These are phyloP conservation scores for Sebastes paucispinis DNA, from an alignment of 2,797 vertebrate genomes.

Conservation along the genomic window DNA sequence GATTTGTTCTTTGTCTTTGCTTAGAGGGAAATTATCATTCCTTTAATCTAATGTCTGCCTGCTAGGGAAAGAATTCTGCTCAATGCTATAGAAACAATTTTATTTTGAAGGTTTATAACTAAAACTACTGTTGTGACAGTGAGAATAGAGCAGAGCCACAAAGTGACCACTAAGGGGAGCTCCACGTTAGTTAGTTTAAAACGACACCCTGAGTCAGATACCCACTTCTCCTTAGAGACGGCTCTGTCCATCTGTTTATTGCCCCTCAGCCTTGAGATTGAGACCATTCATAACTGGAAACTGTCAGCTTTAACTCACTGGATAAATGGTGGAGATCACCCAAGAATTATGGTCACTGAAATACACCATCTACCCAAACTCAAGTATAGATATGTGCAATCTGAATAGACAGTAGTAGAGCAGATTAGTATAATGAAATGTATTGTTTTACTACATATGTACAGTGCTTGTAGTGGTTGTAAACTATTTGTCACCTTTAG, in stretches of 20 bases:
- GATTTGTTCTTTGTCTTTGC: too few relatives aligned
- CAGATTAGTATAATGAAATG: not conserved
- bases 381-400: not conserved
- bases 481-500: not conserved
- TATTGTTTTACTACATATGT: not conserved
- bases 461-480: not conserved
- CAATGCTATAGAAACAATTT: not conserved
- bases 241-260: constrained; percentile 25
- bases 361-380: constrained; percentile 7
- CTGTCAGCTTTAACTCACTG: constrained; percentile 22
- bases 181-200: not conserved
- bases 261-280: constrained; percentile 11
- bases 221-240: not conserved
- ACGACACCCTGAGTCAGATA: not conserved
- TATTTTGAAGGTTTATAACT: not conserved
- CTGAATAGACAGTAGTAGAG: not conserved
- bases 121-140: not conserved
- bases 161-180: constrained; percentile 46
- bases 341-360: constrained; percentile 26
- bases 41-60: too few relatives aligned
- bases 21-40: too few relatives aligned
- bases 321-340: not conserved
- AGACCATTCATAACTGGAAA: constrained; percentile 21
- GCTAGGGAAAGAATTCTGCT: not conserved
- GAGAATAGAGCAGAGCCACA: not conserved